These are phyloP conservation scores for Pontoporia blainvillei DNA, from an alignment of 2,113 vertebrate genomes.

Conservation along the genomic window DNA sequence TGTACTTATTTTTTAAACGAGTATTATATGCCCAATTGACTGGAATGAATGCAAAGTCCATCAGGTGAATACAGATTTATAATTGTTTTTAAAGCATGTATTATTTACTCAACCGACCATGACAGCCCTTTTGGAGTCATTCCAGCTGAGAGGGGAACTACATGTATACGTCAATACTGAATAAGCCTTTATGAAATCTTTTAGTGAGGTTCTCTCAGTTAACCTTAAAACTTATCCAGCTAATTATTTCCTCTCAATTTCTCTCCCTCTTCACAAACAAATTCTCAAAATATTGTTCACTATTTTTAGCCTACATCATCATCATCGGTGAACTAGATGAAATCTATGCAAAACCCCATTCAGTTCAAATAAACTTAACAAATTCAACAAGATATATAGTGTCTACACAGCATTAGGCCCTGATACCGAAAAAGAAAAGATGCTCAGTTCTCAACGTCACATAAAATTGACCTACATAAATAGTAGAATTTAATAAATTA, in stretches of 20 bases:
- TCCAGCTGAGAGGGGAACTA: constrained; percentile 66
- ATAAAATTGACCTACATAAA: not conserved
- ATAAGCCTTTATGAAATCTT: constrained; percentile 59
- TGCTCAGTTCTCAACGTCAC: not conserved
- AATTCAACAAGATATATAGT: not conserved
- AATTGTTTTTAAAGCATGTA: constrained; percentile 76
- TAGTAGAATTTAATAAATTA: not conserved
- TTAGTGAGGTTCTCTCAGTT: constrained; percentile 7
- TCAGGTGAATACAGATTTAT: constrained; percentile 75
- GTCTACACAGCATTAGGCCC: not conserved
- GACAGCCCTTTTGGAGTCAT: constrained; percentile 68
- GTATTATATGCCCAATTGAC: constrained; percentile 69
- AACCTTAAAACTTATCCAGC: constrained; percentile 48
- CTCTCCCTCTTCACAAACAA: constrained; percentile 21
- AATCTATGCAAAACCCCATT: not conserved
- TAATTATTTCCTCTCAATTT: constrained; percentile 47
- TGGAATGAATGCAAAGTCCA: constrained; percentile 72
- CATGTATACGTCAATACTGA: constrained; percentile 58
- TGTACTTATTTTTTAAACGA: constrained; percentile 67
- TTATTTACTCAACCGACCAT: constrained; percentile 72
- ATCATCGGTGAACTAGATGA: constrained; percentile 12
- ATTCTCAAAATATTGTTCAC: constrained; percentile 40
- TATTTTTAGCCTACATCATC: constrained; percentile 31
- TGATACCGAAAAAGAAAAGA: not conserved
- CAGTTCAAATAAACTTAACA: not conserved